These are phyloP conservation scores for Misgurnus anguillicaudatus DNA, from an alignment of 2,113 vertebrate species.

Conservation along the genomic window DNA sequence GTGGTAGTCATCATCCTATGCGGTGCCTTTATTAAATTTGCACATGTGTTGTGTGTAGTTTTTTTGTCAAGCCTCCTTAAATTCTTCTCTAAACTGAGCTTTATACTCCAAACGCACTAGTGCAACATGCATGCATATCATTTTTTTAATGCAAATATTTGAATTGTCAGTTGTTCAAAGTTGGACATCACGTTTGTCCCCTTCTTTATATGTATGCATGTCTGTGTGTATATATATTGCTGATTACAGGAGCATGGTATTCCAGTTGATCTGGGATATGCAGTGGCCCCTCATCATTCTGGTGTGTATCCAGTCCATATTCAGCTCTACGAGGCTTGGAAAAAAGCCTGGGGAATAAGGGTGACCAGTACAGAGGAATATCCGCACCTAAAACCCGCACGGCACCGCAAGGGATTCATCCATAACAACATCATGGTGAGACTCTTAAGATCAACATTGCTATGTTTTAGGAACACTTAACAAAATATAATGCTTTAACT, in stretches of 20 bases:
- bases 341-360: constrained; percentile 91
- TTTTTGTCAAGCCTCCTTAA: too few relatives aligned
- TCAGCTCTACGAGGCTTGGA: constrained; percentile 96
- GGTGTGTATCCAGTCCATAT: constrained; percentile 96
- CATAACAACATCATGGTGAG: constrained; percentile 94
- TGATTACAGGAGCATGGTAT: constrained; percentile 86
- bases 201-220: constrained; percentile 48
- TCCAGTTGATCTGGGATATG: constrained; percentile 93
- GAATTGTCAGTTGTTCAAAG: too few relatives aligned
- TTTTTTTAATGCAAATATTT: too few relatives aligned
- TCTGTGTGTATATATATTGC: constrained; percentile 42
- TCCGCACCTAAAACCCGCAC: constrained; percentile 93
- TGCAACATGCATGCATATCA: too few relatives aligned
- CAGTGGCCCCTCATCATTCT: constrained; percentile 94
- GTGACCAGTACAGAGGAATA: constrained; percentile 98
- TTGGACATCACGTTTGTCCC: too few relatives aligned
- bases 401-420: constrained; percentile 91
- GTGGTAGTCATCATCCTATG: too few relatives aligned
- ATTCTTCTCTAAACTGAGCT: too few relatives aligned
- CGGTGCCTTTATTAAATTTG: too few relatives aligned
- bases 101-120: too few relatives aligned
- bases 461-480: too few relatives aligned
- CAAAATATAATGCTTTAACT: too few relatives aligned
- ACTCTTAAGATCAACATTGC: neutral
- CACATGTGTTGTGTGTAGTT: too few relatives aligned